Percentiles rank a stretch among this genome's conserved stretches.
Conservation (phyloP, 2,888 invertebrate species). For the Orchesella flavescens region DNA sequence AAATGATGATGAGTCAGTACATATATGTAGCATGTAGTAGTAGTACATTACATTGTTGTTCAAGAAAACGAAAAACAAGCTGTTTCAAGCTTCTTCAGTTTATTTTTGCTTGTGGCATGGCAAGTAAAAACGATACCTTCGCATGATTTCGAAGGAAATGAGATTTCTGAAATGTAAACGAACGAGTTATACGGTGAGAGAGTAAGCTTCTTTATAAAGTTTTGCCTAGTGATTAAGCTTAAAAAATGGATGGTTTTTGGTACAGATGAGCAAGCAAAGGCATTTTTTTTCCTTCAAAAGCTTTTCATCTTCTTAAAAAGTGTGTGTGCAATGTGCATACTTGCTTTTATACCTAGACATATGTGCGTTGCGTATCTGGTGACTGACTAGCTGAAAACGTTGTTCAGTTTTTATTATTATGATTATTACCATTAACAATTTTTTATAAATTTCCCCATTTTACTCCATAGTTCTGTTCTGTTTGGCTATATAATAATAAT, state of each 20-base stretch:
- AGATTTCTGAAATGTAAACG: conserved; percentile 3
- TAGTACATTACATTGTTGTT: background rate
- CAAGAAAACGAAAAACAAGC: background rate
- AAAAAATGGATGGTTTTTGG: background rate
- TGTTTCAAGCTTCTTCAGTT: conserved; percentile 1
- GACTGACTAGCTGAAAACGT: conserved; percentile 24
- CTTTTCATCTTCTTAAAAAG: conserved; percentile 1
- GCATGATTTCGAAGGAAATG: background rate
- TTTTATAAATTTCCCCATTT: conserved; percentile 5
- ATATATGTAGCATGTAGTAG: background rate
- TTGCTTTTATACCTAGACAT: background rate
- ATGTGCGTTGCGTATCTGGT: background rate
- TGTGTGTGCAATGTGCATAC: background rate
- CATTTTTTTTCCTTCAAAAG: too few relatives aligned
- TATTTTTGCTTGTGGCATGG: background rate
- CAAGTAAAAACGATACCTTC: background rate
- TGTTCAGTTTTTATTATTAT: conserved; percentile 32
- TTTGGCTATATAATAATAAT: conserved; percentile 35
- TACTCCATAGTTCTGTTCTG: conserved; percentile 39
- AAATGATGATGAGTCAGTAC: background rate
- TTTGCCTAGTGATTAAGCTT: background rate
- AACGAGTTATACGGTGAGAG: background rate
- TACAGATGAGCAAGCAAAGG: background rate
- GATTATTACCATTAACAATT: conserved; percentile 40
- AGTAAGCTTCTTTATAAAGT: background rate